phyloP scores from a whole-genome alignment of 2,888 invertebrate genomes.

The Junonia oenone region DNA sequence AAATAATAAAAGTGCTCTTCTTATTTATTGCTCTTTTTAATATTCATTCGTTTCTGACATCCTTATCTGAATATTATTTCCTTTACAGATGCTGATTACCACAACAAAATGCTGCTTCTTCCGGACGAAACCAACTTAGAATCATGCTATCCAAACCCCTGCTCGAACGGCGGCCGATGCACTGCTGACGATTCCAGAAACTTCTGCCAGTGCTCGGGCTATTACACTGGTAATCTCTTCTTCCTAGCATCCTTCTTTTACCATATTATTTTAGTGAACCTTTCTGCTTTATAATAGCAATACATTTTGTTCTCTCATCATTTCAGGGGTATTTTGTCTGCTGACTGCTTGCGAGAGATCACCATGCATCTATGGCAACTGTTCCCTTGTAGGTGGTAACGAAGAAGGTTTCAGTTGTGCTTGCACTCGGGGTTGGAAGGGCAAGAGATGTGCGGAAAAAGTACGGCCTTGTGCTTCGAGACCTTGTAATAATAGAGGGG shows the following conservation, averaged over 20 bases:
- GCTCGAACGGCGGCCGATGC: conserved; percentile 85
- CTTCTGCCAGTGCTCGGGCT: conserved; percentile 84
- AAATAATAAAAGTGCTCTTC: too few relatives aligned
- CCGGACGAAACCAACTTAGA: conserved; percentile 81
- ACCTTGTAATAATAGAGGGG: conserved; percentile 87
- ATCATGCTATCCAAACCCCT: conserved; percentile 86
- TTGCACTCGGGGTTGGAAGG: conserved; percentile 84
- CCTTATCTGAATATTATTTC: background rate
- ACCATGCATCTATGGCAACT: conserved; percentile 84
- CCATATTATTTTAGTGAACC: too few relatives aligned
- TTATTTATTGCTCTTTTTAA: too few relatives aligned
- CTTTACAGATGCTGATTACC: conserved; percentile 81
- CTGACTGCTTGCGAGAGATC: conserved; percentile 87
- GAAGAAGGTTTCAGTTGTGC: conserved; percentile 75
- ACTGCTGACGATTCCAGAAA: conserved; percentile 76
- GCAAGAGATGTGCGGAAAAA: conserved; percentile 83
- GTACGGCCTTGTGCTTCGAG: conserved; percentile 84
- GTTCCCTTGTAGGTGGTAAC: conserved; percentile 64
- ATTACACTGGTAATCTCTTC: conserved; percentile 89
- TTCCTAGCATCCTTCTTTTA: too few relatives aligned
- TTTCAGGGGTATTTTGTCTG: conserved; percentile 85
- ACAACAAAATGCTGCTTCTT: conserved; percentile 80
- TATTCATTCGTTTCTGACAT: too few relatives aligned
- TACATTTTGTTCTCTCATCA: background rate
- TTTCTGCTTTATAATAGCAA: too few relatives aligned